Percentiles rank a stretch among this genome's conserved stretches.
phyloP scores from a whole-genome alignment of 2,888 invertebrate species.

The Eristalis tenax region DNA sequence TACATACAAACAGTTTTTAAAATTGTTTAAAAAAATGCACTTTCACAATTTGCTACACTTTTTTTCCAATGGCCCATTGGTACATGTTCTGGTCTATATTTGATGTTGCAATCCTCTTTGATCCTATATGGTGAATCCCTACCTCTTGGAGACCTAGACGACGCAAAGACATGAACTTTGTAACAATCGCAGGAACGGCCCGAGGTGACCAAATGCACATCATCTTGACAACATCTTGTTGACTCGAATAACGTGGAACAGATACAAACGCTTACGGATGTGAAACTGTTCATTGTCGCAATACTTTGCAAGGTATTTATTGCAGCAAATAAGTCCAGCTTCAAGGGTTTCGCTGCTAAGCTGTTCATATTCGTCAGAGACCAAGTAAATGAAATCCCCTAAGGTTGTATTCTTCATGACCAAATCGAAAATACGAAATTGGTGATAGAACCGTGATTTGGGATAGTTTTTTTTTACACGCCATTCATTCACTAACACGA shows the following conservation, averaged over 20 bases:
- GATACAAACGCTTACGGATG: conserved; percentile 98
- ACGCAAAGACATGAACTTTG: conserved; percentile 97
- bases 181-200: conserved; percentile 97
- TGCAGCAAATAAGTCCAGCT: conserved; percentile 99
- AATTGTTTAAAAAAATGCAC: too few relatives aligned
- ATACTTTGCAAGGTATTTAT: conserved; percentile 99
- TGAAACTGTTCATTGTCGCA: conserved; percentile 99
- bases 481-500: too few relatives aligned
- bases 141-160: too few relatives aligned
- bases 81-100: too few relatives aligned
- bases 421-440: conserved; percentile 99
- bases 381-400: conserved; percentile 99
- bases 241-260: conserved; percentile 99
- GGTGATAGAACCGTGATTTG: conserved; percentile 99
- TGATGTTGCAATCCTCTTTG: too few relatives aligned
- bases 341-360: conserved; percentile 99
- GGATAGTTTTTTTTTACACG: conserved; percentile 99
- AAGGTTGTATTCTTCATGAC: conserved; percentile 98
- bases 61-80: too few relatives aligned
- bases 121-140: too few relatives aligned
- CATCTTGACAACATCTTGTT: conserved; percentile 98
- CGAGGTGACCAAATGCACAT: conserved; percentile 99
- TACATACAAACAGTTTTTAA: too few relatives aligned
- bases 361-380: conserved; percentile 99
- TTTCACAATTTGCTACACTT: too few relatives aligned